These are phyloP conservation scores for Diplolepis rosae DNA, from an alignment of 2,888 invertebrate species.

Conservation along the genomic window DNA sequence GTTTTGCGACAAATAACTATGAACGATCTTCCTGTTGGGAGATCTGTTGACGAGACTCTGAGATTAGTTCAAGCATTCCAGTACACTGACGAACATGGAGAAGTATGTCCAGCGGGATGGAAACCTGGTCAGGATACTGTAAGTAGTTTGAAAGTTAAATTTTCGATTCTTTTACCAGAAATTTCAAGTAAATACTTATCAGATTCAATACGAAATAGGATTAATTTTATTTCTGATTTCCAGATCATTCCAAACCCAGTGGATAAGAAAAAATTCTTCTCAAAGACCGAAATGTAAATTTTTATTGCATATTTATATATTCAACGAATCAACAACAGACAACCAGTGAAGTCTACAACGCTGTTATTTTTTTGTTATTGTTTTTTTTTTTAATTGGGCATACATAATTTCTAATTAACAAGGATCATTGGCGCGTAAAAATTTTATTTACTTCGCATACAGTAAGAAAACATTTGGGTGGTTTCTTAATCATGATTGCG, in stretches of 20 bases:
- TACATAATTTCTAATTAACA: not conserved
- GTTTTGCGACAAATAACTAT: conserved; percentile 94
- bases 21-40: conserved; percentile 95
- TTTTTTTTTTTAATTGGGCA: not conserved
- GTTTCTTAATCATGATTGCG: no score
- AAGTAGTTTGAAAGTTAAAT: conserved; percentile 59
- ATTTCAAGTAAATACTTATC: not conserved
- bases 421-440: not conserved
- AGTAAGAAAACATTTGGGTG: no score
- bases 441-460: not conserved
- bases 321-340: not conserved
- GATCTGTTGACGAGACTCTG: conserved; percentile 95
- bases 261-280: conserved; percentile 19
- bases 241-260: conserved; percentile 24
- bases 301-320: not conserved
- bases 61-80: conserved; percentile 96
- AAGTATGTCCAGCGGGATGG: conserved; percentile 97
- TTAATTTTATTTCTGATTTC: not conserved
- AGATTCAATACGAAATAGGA: not conserved
- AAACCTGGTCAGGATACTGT: conserved; percentile 95
- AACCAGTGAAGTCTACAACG: conserved; percentile 9
- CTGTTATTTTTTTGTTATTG: not conserved
- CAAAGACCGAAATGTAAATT: not conserved
- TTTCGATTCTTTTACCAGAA: not conserved
- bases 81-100: conserved; percentile 92